Base-by-base conservation (phyloP, 1,140 invertebrate genomes). In the Orussus abietinus region DNA sequence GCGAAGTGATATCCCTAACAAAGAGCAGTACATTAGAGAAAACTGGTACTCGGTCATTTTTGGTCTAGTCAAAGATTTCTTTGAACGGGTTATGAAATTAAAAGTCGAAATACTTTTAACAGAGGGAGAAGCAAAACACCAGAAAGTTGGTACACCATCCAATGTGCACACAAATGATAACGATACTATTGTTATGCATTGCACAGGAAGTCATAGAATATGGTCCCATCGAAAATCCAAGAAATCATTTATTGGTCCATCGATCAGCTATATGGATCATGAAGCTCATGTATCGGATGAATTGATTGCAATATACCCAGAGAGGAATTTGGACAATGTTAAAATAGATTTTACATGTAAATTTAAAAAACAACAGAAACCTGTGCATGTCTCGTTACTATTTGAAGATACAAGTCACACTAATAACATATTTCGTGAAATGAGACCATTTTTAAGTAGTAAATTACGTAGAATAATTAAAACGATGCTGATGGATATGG, bases 151-250 rank as follows among this genome's bases (percentile, higher is more conserved):
- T 1, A 19, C 37, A 10, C 18, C 51, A 1, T 69, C 65, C 4
- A 59, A 69, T 38, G 64, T 67, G 3, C 64, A 68, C 21, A 52
- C 59, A 0, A 63, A 57, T 10, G 41, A 51, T 10, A 32, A 57
- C 10, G 22, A 57, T 0, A 52, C 54, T 29, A 28, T 57, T 25
- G 20, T 32, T 1, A 42, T 68, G 2, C 29, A 34, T 3, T 70
- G 64, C 25, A 42, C 17, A 1, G 59, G 67, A 3, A 35, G 51
- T 5, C 43, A 56, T 25, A 54, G 47, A 17, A 33, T 65, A 5
- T 66, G 62, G 57, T 19, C 6, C 2, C 38, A 53, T 5, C 53
- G 69, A 22, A 64, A 57, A 43, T 33, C 13, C 3, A 44, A 39
- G 13, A 33, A 36, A 13, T 13, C 19, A 5, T 36, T 31, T 7